These are phyloP conservation scores for Thereva nobilitata DNA, from an alignment of 2,888 invertebrate species.

Conservation along the genomic window DNA sequence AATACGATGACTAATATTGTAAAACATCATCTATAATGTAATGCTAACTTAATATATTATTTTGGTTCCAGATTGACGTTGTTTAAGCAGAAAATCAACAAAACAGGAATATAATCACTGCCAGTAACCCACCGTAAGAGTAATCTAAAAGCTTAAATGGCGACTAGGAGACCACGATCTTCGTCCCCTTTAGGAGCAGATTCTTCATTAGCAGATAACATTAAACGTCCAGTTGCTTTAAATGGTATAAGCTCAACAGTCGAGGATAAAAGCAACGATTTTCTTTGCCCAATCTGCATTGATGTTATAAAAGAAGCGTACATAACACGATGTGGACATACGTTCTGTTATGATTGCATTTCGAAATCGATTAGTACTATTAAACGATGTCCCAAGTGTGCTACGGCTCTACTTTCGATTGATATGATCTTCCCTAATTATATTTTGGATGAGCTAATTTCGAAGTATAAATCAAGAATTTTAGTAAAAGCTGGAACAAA, in stretches of 20 bases:
- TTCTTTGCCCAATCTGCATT: constrained; percentile 83
- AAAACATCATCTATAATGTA: too few relatives aligned
- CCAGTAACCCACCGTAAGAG: background rate
- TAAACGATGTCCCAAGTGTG: constrained; percentile 83
- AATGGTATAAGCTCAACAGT: constrained; percentile 59
- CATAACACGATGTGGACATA: constrained; percentile 90
- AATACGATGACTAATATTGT: too few relatives aligned
- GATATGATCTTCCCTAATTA: constrained; percentile 86
- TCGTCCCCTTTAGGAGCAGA: constrained; percentile 35
- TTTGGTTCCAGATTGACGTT: constrained; percentile 45
- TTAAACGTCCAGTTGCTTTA: constrained; percentile 36
- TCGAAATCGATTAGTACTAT: constrained; percentile 66
- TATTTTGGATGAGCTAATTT: constrained; percentile 78
- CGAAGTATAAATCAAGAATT: constrained; percentile 67
- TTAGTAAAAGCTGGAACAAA: constrained; percentile 47
- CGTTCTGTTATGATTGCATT: constrained; percentile 86
- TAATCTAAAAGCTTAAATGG: constrained; percentile 23
- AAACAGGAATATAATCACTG: background rate
- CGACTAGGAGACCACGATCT: constrained; percentile 37
- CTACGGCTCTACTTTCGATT: constrained; percentile 68
- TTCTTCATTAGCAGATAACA: constrained; percentile 32
- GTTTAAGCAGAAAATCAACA: constrained; percentile 33
- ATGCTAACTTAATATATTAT: constrained; percentile 11
- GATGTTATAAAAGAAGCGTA: constrained; percentile 87
- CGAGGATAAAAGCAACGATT: constrained; percentile 61